These are phyloP conservation scores for Epicampocera succincta DNA, from an alignment of 2,888 invertebrate species.

Conservation along the genomic window DNA sequence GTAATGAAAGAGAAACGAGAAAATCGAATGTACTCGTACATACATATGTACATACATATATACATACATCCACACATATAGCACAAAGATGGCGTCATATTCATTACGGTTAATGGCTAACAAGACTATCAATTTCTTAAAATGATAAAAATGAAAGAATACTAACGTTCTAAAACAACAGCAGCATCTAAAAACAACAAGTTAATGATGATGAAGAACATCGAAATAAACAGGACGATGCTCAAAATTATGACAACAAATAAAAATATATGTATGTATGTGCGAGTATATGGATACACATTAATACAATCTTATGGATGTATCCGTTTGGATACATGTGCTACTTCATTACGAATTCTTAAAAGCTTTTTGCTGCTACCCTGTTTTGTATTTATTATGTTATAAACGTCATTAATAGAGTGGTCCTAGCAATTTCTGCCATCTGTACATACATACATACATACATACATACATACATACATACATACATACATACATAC, in stretches of 20 bases:
- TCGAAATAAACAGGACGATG: conserved; percentile 34
- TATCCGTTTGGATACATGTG: neutral
- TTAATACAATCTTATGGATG: conserved; percentile 11
- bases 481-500: neutral
- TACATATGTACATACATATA: neutral
- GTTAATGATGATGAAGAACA: conserved; percentile 35
- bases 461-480: neutral
- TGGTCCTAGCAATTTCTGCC: neutral
- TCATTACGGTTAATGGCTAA: conserved; percentile 68
- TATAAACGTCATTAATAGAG: conserved; percentile 4
- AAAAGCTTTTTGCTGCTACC: too few relatives aligned
- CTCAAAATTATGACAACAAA: conserved; percentile 55
- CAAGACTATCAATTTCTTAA: conserved; percentile 63
- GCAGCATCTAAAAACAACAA: conserved; percentile 28
- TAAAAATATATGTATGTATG: too few relatives aligned
- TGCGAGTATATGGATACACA: conserved; percentile 5
- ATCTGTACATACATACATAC: neutral
- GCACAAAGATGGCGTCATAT: conserved; percentile 68
- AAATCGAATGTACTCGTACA: neutral
- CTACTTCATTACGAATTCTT: neutral
- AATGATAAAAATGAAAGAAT: conserved; percentile 49
- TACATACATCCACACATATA: neutral
- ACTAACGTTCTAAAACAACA: conserved; percentile 18
- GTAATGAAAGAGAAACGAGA: conserved; percentile 4
- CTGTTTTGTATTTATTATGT: neutral